Evolutionary conservation across 2,888 invertebrate genomes (phyloP).

Genomic region (Thera britannica): DNA sequence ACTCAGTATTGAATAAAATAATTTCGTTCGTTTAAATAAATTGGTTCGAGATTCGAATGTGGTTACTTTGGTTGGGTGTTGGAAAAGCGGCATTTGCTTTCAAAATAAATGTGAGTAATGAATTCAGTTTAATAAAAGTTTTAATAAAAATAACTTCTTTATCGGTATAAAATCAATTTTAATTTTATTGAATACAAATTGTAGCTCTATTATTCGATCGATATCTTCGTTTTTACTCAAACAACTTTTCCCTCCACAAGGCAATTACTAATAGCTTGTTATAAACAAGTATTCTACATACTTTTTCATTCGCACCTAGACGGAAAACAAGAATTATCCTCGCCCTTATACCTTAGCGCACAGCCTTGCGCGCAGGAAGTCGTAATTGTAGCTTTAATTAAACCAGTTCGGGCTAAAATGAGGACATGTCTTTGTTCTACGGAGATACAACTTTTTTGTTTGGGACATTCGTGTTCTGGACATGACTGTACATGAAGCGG

Average conservation of each 20-base stretch:
- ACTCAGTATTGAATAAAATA: slow-evolving; percentile 7
- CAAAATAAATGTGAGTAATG: no score
- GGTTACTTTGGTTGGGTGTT: no score
- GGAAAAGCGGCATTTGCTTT: no score
- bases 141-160: no score
- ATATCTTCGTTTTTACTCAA: not conserved
- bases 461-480: slow-evolving; percentile 15
- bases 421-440: slow-evolving; percentile 51
- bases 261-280: slow-evolving; percentile 2
- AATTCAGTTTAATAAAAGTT: no score
- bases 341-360: slow-evolving; percentile 25
- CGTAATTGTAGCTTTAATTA: slow-evolving; percentile 66
- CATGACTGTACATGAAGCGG: slow-evolving; percentile 8
- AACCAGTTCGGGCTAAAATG: slow-evolving; percentile 55
- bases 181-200: no score
- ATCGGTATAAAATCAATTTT: no score
- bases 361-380: slow-evolving; percentile 65
- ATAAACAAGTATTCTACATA: slow-evolving; percentile 10
- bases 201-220: not conserved
- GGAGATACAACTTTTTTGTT: slow-evolving; percentile 35
- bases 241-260: slow-evolving; percentile 7
- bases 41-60: not conserved
- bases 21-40: not conserved
- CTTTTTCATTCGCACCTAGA: slow-evolving; percentile 23
- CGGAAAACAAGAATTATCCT: slow-evolving; percentile 28